A percentile compares a stretch with the other conserved stretches of the same genome.
phyloP scores from a whole-genome alignment of 1,140 invertebrate genomes.

The Lucilia cuprina region DNA sequence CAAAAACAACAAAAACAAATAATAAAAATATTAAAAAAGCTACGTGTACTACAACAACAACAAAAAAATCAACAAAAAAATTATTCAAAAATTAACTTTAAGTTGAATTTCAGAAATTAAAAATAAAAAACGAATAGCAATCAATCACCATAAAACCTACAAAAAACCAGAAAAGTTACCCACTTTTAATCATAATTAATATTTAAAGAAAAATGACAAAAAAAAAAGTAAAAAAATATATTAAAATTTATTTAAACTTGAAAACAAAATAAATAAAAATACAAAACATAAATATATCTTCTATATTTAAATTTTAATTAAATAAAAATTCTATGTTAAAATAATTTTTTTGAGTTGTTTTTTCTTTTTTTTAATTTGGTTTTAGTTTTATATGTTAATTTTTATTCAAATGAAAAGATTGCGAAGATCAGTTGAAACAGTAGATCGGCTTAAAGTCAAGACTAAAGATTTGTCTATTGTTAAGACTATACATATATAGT shows the following conservation, averaged over 20 bases:
- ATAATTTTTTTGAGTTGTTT: not conserved
- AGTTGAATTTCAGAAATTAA: not conserved
- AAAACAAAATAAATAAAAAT: not conserved
- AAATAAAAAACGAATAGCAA: not conserved
- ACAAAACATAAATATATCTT: not conserved
- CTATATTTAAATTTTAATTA: constrained; percentile 4
- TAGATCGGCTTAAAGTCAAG: too few species aligned
- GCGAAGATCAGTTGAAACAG: too few species aligned
- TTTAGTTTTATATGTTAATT: not conserved
- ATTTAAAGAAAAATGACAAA: too few species aligned
- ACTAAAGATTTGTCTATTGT: too few species aligned
- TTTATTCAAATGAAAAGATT: too few species aligned
- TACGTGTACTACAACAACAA: constrained; percentile 17
- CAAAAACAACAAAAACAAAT: constrained; percentile 29
- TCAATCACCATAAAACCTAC: not conserved
- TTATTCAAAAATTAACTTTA: not conserved
- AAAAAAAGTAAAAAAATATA: too few species aligned
- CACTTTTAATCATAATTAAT: not conserved
- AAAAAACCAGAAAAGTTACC: not conserved
- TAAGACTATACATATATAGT: too few species aligned
- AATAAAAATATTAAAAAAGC: constrained; percentile 6
- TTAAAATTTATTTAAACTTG: too few species aligned
- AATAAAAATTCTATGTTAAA: not conserved
- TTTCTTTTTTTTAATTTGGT: not conserved
- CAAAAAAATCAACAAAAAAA: constrained; percentile 9